Conservation (phyloP, 1,140 invertebrate species). For the Pantala flavescens region DNA sequence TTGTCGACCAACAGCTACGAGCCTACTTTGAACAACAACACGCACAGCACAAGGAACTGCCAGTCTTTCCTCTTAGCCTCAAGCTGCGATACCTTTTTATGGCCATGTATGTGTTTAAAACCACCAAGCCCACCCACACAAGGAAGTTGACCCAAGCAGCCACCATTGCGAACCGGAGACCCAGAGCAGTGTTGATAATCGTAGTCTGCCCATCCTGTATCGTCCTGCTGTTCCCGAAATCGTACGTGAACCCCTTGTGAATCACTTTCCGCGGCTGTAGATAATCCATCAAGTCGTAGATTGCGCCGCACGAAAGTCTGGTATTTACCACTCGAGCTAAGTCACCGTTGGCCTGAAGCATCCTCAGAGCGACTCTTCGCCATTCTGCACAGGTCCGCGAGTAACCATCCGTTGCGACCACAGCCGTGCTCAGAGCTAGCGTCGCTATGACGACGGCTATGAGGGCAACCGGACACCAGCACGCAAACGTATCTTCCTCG, state of each 20-base stretch:
- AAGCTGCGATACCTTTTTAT: slow-evolving; percentile 27
- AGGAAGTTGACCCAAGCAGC: slow-evolving; percentile 47
- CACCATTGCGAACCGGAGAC: slow-evolving; percentile 46
- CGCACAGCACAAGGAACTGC: neutral
- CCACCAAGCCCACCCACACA: slow-evolving; percentile 39
- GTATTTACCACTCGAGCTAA: slow-evolving; percentile 49
- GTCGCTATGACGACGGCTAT: slow-evolving; percentile 44
- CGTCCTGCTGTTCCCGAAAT: neutral
- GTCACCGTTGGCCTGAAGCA: slow-evolving; percentile 43
- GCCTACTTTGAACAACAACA: neutral
- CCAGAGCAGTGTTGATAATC: slow-evolving; percentile 46
- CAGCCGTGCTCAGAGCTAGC: slow-evolving; percentile 47
- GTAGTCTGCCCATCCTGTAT: slow-evolving; percentile 35
- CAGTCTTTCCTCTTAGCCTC: slow-evolving; percentile 21
- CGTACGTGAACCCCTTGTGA: neutral
- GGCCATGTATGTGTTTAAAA: slow-evolving; percentile 44
- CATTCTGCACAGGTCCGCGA: slow-evolving; percentile 55
- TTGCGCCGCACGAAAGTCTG: slow-evolving; percentile 49
- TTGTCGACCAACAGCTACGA: too few relatives aligned
- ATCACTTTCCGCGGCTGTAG: slow-evolving; percentile 36
- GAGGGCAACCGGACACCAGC: slow-evolving; percentile 47
- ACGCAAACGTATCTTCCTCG: slow-evolving; percentile 40
- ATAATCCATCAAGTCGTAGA: slow-evolving; percentile 65
- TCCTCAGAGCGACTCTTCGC: slow-evolving; percentile 42
- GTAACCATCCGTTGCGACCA: slow-evolving; percentile 53